phyloP scores from a whole-genome alignment of 2,888 invertebrate species.

The Xestia sexstrigata region DNA sequence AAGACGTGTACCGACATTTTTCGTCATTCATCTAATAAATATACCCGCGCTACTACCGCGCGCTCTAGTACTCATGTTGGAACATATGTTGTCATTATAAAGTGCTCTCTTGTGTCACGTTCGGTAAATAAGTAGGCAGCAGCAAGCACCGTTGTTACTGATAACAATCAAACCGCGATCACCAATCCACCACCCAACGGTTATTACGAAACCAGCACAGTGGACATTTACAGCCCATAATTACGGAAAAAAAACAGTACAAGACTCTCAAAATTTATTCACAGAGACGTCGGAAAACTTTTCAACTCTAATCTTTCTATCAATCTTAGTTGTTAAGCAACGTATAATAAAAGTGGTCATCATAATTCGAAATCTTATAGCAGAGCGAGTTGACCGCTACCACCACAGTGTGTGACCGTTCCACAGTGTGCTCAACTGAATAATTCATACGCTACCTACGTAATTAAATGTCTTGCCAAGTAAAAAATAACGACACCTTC shows the following conservation, averaged over 20 bases:
- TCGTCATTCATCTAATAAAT: background rate
- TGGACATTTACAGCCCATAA: slow-evolving; percentile 58
- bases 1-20: background rate
- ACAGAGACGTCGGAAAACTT: slow-evolving; percentile 59
- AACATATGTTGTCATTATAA: background rate
- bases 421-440: slow-evolving; percentile 83
- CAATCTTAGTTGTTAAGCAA: slow-evolving; percentile 66
- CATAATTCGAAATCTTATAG: slow-evolving; percentile 69
- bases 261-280: slow-evolving; percentile 51
- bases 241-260: slow-evolving; percentile 54
- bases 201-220: slow-evolving; percentile 27
- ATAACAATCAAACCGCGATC: slow-evolving; percentile 41
- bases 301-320: slow-evolving; percentile 65
- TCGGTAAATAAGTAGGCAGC: slow-evolving; percentile 8
- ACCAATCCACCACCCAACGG: slow-evolving; percentile 40
- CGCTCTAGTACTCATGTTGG: too few species aligned
- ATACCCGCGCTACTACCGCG: too few species aligned
- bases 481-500: slow-evolving; percentile 86
- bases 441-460: slow-evolving; percentile 84
- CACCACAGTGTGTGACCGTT: slow-evolving; percentile 88
- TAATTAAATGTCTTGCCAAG: slow-evolving; percentile 86
- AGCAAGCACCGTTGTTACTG: slow-evolving; percentile 18
- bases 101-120: slow-evolving; percentile 10
- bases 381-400: slow-evolving; percentile 80
- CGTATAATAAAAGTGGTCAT: slow-evolving; percentile 66